These are phyloP conservation scores for Cercocebus atys DNA, from an alignment of 2,113 vertebrate species.

Conservation along the genomic window DNA sequence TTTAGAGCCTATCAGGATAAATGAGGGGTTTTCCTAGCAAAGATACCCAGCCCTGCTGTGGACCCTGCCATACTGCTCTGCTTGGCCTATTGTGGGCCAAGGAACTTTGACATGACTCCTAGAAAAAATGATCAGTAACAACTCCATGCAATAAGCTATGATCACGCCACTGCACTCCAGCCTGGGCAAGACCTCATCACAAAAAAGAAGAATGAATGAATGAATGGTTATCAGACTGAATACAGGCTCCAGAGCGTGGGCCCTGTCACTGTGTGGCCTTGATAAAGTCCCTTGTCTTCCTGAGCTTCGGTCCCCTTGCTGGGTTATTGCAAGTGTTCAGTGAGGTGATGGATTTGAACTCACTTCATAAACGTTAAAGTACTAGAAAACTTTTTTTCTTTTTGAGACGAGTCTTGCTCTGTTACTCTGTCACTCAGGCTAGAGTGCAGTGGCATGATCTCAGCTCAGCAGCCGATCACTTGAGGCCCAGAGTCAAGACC, in stretches of 20 bases:
- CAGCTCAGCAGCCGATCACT: too few species aligned
- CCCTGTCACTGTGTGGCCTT: background rate
- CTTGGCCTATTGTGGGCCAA: background rate
- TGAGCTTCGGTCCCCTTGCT: background rate
- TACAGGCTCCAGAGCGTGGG: background rate
- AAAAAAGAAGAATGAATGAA: background rate
- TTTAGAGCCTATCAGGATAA: background rate
- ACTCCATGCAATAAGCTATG: too few species aligned
- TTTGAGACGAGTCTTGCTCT: too few species aligned
- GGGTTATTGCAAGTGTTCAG: background rate
- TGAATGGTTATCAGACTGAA: background rate
- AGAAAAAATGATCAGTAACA: background rate
- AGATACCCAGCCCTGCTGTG: background rate
- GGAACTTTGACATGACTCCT: background rate
- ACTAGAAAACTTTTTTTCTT: background rate
- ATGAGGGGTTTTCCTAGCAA: background rate
- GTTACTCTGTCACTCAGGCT: too few species aligned
- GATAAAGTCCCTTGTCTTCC: background rate
- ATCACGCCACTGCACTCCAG: too few species aligned
- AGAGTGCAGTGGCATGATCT: too few species aligned
- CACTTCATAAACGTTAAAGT: conserved; percentile 28
- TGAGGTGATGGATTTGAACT: background rate
- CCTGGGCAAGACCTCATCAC: too few species aligned
- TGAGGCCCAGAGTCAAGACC: too few species aligned
- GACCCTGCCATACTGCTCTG: background rate